Evolutionary conservation across 2,888 invertebrate genomes (phyloP).

Genomic region (Stenchaetothrips biformis): DNA sequence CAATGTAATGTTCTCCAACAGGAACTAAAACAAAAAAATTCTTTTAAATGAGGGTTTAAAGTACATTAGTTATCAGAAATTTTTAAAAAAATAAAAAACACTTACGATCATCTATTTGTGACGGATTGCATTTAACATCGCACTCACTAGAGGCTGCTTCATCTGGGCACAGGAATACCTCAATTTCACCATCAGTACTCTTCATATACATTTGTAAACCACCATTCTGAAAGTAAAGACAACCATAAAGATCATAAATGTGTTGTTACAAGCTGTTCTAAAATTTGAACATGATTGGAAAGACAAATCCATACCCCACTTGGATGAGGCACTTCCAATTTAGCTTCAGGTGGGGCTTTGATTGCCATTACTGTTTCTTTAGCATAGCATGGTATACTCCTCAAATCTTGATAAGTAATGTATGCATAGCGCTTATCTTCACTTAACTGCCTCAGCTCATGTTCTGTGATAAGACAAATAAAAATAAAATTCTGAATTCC

Average conservation of each 20-base stretch:
- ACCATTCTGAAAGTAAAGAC: constrained; percentile 30
- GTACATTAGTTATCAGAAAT: not conserved
- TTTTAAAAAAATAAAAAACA: not conserved
- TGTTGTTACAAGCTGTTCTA: not conserved
- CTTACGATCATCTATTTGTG: not conserved
- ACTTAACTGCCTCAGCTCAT: constrained; percentile 62
- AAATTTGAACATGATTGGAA: constrained; percentile 25
- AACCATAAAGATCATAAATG: too few relatives aligned
- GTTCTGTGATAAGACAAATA: constrained; percentile 45
- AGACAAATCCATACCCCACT: constrained; percentile 31
- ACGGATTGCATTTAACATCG: not conserved
- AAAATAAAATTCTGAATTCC: not conserved
- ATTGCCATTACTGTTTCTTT: constrained; percentile 92
- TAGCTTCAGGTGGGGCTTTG: constrained; percentile 91
- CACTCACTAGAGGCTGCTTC: not conserved
- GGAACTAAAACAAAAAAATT: not conserved
- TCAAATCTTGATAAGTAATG: constrained; percentile 88
- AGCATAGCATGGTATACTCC: constrained; percentile 69
- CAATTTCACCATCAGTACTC: constrained; percentile 85
- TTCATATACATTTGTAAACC: constrained; percentile 77
- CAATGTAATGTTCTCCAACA: constrained; percentile 1
- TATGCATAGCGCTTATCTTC: constrained; percentile 75
- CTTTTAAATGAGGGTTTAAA: not conserved
- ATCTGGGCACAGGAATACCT: constrained; percentile 92
- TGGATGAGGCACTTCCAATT: constrained; percentile 62